Evolutionary conservation across 2,888 invertebrate species (phyloP).

Genomic region (Diploptera punctata): DNA sequence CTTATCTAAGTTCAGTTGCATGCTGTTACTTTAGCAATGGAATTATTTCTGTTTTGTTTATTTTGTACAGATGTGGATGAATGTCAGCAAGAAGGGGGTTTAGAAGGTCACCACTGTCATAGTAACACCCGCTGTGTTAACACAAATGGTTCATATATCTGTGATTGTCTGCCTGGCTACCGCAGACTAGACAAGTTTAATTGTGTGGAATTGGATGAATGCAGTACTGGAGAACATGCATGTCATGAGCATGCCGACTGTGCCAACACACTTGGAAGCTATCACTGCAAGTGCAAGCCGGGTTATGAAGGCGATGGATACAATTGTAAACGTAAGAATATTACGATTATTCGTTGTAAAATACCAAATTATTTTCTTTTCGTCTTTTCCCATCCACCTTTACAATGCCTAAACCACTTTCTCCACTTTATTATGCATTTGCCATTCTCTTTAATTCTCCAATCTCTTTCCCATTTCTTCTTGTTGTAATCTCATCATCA

Average conservation of each 20-base stretch:
- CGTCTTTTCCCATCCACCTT: no score
- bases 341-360: no score
- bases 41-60: background rate
- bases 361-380: no score
- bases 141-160: constrained; percentile 80
- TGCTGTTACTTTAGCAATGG: no score
- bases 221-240: constrained; percentile 71
- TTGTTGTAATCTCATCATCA: no score
- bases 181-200: constrained; percentile 78
- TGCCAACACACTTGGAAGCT: constrained; percentile 82
- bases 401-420: no score
- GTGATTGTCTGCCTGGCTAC: constrained; percentile 84
- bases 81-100: constrained; percentile 78
- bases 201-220: constrained; percentile 83
- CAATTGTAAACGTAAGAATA: constrained; percentile 75
- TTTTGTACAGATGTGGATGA: constrained; percentile 79
- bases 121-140: constrained; percentile 85
- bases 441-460: no score
- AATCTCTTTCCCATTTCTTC: no score
- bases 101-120: constrained; percentile 85
- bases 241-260: constrained; percentile 81
- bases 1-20: no score
- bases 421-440: no score
- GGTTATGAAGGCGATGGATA: constrained; percentile 83
- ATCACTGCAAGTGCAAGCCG: constrained; percentile 73